Evolutionary conservation across 2,113 vertebrate species (phyloP).

Genomic region (Stigmatopora nigra): DNA sequence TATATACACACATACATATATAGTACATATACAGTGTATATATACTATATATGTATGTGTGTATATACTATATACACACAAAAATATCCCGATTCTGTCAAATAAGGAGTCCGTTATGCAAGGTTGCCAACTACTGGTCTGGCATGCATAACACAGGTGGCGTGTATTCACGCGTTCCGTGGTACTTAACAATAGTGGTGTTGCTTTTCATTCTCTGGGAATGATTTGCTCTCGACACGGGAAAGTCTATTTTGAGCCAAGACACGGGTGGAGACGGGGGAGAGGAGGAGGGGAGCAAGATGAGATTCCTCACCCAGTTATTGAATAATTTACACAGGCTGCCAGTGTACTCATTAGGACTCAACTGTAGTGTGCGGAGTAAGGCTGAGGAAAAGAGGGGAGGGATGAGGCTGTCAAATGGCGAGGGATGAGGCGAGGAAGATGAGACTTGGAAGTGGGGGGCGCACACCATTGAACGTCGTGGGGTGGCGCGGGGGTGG

Average conservation of each 20-base stretch:
- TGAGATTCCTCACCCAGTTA: conserved; percentile 53
- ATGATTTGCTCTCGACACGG: conserved; percentile 38
- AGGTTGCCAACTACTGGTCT: not conserved
- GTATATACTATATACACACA: too few relatives aligned
- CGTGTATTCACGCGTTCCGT: not conserved
- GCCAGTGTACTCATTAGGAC: conserved; percentile 59
- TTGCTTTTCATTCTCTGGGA: conserved; percentile 30
- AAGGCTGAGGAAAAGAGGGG: not conserved
- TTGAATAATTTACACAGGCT: conserved; percentile 65
- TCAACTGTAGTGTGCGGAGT: conserved; percentile 32
- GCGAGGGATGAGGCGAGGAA: conserved; percentile 21
- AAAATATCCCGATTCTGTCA: too few relatives aligned
- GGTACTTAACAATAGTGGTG: conserved; percentile 15
- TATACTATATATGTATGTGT: too few relatives aligned
- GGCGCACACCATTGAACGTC: not conserved
- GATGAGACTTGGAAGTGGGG: conserved; percentile 1
- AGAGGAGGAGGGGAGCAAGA: conserved; percentile 10
- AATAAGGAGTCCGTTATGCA: not conserved
- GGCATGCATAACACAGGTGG: not conserved
- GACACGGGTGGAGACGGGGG: conserved; percentile 23
- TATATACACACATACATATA: too few relatives aligned
- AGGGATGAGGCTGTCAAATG: conserved; percentile 31
- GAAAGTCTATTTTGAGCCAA: conserved; percentile 55
- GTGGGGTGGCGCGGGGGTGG: conserved; percentile 3
- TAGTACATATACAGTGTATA: too few relatives aligned